phyloP scores from a whole-genome alignment of 2,113 vertebrate genomes.

The Gnathonemus echidnorhynchus region DNA sequence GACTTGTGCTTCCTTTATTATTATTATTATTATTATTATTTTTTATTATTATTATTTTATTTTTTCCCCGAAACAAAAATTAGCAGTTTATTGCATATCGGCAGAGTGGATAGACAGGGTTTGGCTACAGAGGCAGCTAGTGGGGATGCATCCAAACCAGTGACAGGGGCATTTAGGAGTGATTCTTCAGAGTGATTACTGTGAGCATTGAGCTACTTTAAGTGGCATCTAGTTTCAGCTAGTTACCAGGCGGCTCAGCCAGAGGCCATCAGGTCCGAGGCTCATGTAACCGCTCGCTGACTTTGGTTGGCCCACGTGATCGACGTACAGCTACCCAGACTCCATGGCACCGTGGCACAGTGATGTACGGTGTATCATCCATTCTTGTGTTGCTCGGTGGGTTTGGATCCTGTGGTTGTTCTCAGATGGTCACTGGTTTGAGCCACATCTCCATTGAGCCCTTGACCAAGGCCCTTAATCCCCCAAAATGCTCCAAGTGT shows the following conservation, averaged over 20 bases:
- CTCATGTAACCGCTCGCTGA: background rate
- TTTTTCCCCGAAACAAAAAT: constrained; percentile 22
- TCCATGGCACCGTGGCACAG: background rate
- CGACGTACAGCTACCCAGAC: background rate
- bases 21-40: background rate
- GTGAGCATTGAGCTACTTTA: background rate
- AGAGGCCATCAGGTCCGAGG: background rate
- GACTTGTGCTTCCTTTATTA: constrained; percentile 27
- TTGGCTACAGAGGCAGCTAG: background rate
- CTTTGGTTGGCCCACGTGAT: background rate
- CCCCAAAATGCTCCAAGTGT: background rate
- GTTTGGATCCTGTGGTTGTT: background rate
- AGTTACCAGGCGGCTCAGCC: background rate
- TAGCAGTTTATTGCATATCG: constrained; percentile 30
- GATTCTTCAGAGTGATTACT: background rate
- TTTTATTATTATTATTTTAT: background rate
- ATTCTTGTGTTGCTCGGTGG: background rate
- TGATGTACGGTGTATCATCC: background rate
- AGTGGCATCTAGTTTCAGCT: background rate
- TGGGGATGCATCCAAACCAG: background rate
- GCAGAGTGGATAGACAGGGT: constrained; percentile 14
- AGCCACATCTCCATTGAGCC: background rate
- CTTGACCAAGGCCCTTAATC: background rate
- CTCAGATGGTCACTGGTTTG: background rate
- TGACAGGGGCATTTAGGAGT: background rate